Evolutionary conservation across 2,797 vertebrate species (phyloP).

Genomic region (Vespertilio murinus): DNA sequence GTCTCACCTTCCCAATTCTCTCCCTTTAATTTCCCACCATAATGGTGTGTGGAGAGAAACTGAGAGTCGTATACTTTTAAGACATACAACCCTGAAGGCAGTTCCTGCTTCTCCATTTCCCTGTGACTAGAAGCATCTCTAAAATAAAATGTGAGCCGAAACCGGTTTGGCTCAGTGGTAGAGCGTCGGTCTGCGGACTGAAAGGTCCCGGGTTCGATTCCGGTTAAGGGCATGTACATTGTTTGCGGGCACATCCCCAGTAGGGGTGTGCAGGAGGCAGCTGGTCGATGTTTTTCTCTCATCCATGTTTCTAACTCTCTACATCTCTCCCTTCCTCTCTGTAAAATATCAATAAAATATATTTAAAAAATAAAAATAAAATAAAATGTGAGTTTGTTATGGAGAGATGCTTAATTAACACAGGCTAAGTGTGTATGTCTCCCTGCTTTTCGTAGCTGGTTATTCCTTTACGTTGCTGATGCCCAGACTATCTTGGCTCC

Average conservation of each 20-base stretch:
- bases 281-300: too few species aligned
- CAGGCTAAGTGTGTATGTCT: background rate
- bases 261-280: too few species aligned
- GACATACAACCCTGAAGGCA: background rate
- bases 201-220: too few species aligned
- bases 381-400: background rate
- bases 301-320: too few species aligned
- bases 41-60: background rate
- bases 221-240: too few species aligned
- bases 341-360: too few species aligned
- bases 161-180: too few species aligned
- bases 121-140: background rate
- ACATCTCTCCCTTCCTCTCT: too few species aligned
- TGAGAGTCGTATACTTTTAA: background rate
- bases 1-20: background rate
- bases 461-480: background rate
- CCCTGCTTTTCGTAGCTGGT: background rate
- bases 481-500: background rate
- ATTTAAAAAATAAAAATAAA: too few species aligned
- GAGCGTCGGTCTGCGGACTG: too few species aligned
- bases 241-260: too few species aligned
- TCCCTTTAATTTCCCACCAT: background rate
- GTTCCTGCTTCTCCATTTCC: background rate
- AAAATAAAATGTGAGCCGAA: constrained; percentile 13
- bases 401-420: background rate